phyloP scores from a whole-genome alignment of 2,888 invertebrate species.

The Noctua comes region DNA sequence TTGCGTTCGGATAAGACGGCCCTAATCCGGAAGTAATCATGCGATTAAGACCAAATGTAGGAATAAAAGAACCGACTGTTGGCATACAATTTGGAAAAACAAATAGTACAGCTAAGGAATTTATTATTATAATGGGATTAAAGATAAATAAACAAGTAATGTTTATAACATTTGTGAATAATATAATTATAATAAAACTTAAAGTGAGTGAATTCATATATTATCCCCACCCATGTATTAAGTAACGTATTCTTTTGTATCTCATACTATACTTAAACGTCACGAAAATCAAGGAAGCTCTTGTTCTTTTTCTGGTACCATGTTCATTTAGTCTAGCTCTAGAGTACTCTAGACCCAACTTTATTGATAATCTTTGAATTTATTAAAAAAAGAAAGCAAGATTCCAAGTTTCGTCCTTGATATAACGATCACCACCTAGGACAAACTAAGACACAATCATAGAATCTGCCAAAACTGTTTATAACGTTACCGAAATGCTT shows the following conservation, averaged over 20 bases:
- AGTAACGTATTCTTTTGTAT: not conserved
- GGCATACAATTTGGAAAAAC: constrained; percentile 18
- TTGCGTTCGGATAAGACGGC: constrained; percentile 27
- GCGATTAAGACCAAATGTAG: constrained; percentile 4
- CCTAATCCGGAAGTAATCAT: constrained; percentile 28
- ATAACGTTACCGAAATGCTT: constrained; percentile 10
- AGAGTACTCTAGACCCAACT: not conserved
- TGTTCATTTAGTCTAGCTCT: not conserved
- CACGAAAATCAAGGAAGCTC: not conserved
- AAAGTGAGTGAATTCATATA: not conserved
- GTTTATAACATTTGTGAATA: not conserved
- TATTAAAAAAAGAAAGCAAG: no score
- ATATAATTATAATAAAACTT: not conserved
- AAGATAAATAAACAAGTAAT: not conserved
- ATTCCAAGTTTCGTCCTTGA: not conserved
- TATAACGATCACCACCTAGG: not conserved
- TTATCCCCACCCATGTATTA: not conserved
- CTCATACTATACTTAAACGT: not conserved
- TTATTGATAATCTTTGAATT: not conserved
- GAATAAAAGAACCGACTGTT: not conserved
- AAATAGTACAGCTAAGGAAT: not conserved
- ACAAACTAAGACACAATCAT: constrained; percentile 3
- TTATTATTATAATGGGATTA: not conserved
- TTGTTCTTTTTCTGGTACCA: not conserved
- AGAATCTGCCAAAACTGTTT: constrained; percentile 26